Base-by-base conservation (phyloP, 2,113 vertebrate genomes). In the Typhlomys cinereus region DNA sequence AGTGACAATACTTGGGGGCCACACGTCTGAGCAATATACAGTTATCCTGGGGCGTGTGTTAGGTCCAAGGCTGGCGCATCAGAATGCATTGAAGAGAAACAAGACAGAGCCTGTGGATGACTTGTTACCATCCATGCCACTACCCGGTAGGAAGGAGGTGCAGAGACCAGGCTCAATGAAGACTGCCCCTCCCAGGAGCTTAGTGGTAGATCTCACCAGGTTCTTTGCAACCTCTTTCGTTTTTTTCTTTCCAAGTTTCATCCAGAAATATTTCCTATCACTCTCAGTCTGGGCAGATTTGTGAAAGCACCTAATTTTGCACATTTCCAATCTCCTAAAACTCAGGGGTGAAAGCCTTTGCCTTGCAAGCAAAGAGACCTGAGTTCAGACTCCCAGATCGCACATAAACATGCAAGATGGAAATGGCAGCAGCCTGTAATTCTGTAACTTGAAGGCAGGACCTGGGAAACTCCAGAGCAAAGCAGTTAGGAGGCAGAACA, bases 1-100 rank as follows among this genome's bases (percentile, higher is more conserved):
- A 9, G 61, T 48, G 20, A 11, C 31, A 62, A 27, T 31, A 23
- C 39, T 27, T 18, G 3, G 34, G 52, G n/a, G n/a, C 46, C 15
- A 21, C 23, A 15, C 1, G 4, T 17, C 0, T 29, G 59, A 21
- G 13, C 4, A 14, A 14, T 1, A 20, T n/a, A 7, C 11, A 39
- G 0, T 0, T 34, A 23, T 44, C 34, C 15, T 0, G 23, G 36
- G 14, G 21, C 57, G 6, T 21, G 0, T 3, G 0, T 4, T 41
- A 44, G 21, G 39, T 23, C 7, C 66, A 54, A 46, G 15, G 48
- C 39, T 46, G 54, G 34, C 0, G 6, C 11, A 34, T n/a, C 31
- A 50, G n/a, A n/a, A n/a, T n/a, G 23, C 11, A 69, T 34, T 5
- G 52, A 66, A 27, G 27, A 29, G 52, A 39, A 1, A 34, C 25